Evolutionary conservation across 2,113 vertebrate species (phyloP), one percentile per base, ranked within the genome.

Genomic region (Promerops cafer): DNA sequence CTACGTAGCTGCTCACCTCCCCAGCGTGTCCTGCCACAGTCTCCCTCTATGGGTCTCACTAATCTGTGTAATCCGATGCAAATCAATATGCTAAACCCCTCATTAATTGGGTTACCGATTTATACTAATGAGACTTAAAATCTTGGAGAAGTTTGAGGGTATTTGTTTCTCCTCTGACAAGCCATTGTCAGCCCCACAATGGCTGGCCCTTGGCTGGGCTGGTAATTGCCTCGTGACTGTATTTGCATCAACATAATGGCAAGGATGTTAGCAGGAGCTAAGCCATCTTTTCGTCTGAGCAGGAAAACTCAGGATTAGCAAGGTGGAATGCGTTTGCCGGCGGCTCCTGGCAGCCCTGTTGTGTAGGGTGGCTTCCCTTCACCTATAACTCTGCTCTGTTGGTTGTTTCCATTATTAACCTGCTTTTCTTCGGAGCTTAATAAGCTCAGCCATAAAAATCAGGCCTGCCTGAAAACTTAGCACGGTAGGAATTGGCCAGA

Each of bases 101-200:
- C 94, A 15, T 81, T 92, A 95, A 94, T 60, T 94, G 91, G 47
- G 76, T 83, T 74, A 42, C 72, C 87, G 82, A 74, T 91, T 96
- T 91, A 77, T 80, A 74, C 90, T 95, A 94, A 96, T 92, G 90
- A 95, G 94, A 83, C 79, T 94, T 85, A 74, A 90, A 95, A 83
- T 83, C 85, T 54, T 37, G 85, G 94, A 74, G 87, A 44, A 94
- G 71, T 47, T 79, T 83, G 82, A 88, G 60, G 50, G 78, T 61
- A 84, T 96, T 96, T 95, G 26, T 95, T 94, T 87, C 80, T 84
- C 57, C 45, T 82, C 53, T 3, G 18, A 87, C 14, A 4, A 83
- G 63, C 92, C 59, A 88, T 90, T 93, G 96, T 96, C 89, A 83
- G 68, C 83, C 80, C 47, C 72, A 95, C 95, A 93, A 90, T 77